Evolutionary conservation across 2,888 invertebrate species (phyloP).

Genomic region (Polyommatus iphigenia): DNA sequence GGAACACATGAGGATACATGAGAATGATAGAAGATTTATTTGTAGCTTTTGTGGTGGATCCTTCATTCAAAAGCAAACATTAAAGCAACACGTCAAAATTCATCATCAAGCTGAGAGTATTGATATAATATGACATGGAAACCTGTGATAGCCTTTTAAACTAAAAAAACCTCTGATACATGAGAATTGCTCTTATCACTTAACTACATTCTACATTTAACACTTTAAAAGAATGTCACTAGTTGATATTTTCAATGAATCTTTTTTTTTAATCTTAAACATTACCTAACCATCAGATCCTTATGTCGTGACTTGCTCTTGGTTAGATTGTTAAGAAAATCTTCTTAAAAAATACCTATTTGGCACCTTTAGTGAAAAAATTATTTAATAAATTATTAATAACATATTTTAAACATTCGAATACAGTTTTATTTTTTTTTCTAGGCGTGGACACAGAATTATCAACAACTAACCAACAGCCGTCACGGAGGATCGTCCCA

Average conservation of each 20-base stretch:
- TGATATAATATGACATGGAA: neutral
- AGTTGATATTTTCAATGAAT: neutral
- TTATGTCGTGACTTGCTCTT: too few species aligned
- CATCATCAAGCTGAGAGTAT: slow-evolving; percentile 53
- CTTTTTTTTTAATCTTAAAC: neutral
- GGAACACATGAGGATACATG: slow-evolving; percentile 70
- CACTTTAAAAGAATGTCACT: neutral
- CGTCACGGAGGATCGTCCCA: slow-evolving; percentile 60
- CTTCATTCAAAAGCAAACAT: slow-evolving; percentile 67
- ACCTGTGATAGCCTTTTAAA: neutral
- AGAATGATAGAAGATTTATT: slow-evolving; percentile 64
- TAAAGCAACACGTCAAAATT: slow-evolving; percentile 65
- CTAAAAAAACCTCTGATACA: neutral
- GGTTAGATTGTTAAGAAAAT: neutral
- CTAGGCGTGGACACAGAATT: slow-evolving; percentile 61
- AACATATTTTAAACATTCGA: slow-evolving; percentile 41
- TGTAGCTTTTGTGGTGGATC: slow-evolving; percentile 63
- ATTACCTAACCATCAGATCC: too few species aligned
- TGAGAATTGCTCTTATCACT: neutral
- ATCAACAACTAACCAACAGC: slow-evolving; percentile 48
- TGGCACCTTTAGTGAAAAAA: slow-evolving; percentile 39
- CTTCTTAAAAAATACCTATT: neutral
- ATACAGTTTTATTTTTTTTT: slow-evolving; percentile 60
- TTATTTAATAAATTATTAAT: too few species aligned
- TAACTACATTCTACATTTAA: neutral